Evolutionary conservation across 2,888 invertebrate genomes (phyloP).

Genomic region (Ryuthela nishihirai): DNA sequence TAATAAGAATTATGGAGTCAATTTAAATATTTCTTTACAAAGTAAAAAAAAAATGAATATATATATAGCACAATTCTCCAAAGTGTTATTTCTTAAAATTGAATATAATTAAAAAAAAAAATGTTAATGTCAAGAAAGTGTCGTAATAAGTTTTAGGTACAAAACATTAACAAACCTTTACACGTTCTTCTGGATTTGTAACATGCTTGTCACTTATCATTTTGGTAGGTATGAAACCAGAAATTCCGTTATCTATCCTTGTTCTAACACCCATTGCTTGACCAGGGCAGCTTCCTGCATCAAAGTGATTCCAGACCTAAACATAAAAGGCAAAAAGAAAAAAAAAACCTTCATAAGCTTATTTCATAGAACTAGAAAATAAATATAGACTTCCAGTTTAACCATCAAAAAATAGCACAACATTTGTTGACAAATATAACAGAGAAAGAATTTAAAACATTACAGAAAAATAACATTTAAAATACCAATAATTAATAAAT

Average conservation of each 20-base stretch:
- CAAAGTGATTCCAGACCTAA: conserved; percentile 95
- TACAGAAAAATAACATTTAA: too few relatives aligned
- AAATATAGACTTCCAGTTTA: too few relatives aligned
- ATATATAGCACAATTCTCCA: too few relatives aligned
- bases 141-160: too few relatives aligned
- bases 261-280: conserved; percentile 85
- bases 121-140: neutral
- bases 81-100: too few relatives aligned
- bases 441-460: too few relatives aligned
- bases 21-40: too few relatives aligned
- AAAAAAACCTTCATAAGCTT: neutral
- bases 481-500: too few relatives aligned
- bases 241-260: conserved; percentile 84
- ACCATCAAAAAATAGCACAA: too few relatives aligned
- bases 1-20: too few relatives aligned
- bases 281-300: conserved; percentile 88
- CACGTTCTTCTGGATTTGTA: conserved; percentile 86
- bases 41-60: too few relatives aligned
- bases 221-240: conserved; percentile 57
- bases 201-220: conserved; percentile 75
- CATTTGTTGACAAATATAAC: too few relatives aligned
- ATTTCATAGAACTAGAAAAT: neutral
- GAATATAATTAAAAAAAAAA: neutral
- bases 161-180: conserved; percentile 70
- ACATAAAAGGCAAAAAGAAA: conserved; percentile 1